Evolutionary conservation across 23 tunicate species (phyloP), one percentile per base, ranked within the genome.

Genomic region (Aplidium turbinatum): DNA sequence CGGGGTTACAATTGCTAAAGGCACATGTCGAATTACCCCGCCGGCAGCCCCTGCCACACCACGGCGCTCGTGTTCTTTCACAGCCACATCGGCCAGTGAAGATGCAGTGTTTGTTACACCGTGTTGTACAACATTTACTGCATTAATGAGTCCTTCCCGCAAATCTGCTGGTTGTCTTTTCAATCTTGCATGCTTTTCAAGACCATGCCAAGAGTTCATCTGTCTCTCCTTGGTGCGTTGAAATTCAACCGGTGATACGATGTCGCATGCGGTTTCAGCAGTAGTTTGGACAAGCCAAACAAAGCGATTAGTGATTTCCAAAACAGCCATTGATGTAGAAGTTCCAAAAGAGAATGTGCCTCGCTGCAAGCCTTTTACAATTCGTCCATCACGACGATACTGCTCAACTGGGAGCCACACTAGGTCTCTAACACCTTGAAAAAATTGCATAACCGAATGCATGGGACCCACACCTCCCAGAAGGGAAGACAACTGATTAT

Each of bases 381-480:
- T 73, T 38, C 99, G 67, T 5, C 99, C 99, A 70, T 95, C 99
- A 32, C 83, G 66, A 36, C 80, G 66, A 56, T 89, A 95, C 39
- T 90, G 96, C 40, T 95, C 92, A 19, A 95, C 88, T 5, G 99
- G 99, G 3, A 90, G 40, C 82, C 78, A 82, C 1, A 95, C 63
- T 30, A 95, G 63, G 47, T 95, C 99, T 23, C 73, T 62, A 27
- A 95, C 73, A 31, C 99, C 95, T 73, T 78, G 81, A 50, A 83
- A 78, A 20, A 95, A 72, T 58, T 94, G 90, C 19, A 73, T 82
- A 31, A 94, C 83, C 0, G 99, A 94, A 64, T 94, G 83, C 58
- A 94, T 32, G 11, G 99, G 99, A 4, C 99, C 99, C 31, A 94
- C 99, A 0, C 99, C 99, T 19, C 99, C 95, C 55, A 94, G 63